phyloP scores from a whole-genome alignment of 2,888 invertebrate genomes.

The Agapetus fuscipes region DNA sequence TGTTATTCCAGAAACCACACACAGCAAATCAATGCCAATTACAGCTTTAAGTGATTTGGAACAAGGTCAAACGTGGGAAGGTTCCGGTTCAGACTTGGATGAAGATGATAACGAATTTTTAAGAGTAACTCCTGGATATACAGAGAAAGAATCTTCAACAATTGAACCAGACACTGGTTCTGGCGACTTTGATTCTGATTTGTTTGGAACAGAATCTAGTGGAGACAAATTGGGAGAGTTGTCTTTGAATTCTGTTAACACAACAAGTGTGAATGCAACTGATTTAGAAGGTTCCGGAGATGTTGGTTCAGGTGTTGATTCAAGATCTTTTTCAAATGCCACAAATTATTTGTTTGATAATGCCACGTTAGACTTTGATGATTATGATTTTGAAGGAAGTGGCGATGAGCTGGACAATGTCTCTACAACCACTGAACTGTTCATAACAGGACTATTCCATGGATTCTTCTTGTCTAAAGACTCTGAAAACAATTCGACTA shows the following conservation, averaged over 20 bases:
- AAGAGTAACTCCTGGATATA: conserved; percentile 24
- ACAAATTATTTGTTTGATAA: background rate
- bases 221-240: no score
- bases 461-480: conserved; percentile 11
- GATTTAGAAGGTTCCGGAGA: conserved; percentile 38
- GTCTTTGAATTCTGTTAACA: background rate
- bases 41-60: conserved; percentile 34
- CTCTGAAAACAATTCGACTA: conserved; percentile 5
- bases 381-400: conserved; percentile 13
- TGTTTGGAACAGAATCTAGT: no score
- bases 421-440: conserved; percentile 12
- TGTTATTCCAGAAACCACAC: conserved; percentile 34
- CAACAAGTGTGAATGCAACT: background rate
- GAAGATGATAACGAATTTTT: conserved; percentile 39
- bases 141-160: background rate
- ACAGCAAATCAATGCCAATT: conserved; percentile 35
- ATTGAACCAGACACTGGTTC: background rate
- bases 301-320: conserved; percentile 12
- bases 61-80: conserved; percentile 31
- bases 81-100: conserved; percentile 29
- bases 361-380: conserved; percentile 1
- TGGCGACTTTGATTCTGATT: background rate
- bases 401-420: conserved; percentile 7
- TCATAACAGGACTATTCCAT: conserved; percentile 15
- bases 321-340: background rate